Evolutionary conservation across 2,888 invertebrate genomes (phyloP).

Genomic region (Acrobasis suavella): DNA sequence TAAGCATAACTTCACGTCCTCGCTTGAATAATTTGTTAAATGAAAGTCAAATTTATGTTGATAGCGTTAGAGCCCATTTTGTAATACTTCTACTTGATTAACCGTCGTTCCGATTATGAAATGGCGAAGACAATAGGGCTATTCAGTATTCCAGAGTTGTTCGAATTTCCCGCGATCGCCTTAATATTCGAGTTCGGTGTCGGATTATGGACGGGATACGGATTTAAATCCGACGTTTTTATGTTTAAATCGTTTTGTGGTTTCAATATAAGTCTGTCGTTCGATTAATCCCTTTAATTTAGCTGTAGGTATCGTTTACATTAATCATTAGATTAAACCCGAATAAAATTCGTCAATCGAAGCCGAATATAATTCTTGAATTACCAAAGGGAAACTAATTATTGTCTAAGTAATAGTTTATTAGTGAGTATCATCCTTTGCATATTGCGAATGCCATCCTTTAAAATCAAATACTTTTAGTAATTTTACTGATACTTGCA

Average conservation of each 20-base stretch:
- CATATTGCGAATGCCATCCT: no score
- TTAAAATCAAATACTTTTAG: no score
- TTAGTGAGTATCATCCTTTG: no score
- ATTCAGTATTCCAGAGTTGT: conserved; percentile 62
- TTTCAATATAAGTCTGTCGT: not conserved
- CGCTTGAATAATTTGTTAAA: conserved; percentile 25
- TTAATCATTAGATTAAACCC: no score
- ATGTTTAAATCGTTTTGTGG: conserved; percentile 21
- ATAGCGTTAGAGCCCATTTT: conserved; percentile 41
- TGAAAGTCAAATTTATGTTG: conserved; percentile 43
- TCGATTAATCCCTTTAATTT: not conserved
- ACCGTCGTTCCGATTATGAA: conserved; percentile 33
- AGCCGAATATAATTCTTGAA: no score
- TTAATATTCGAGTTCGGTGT: conserved; percentile 64
- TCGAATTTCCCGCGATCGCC: conserved; percentile 62
- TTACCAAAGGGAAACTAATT: no score
- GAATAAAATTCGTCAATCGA: no score
- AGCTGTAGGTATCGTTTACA: not conserved
- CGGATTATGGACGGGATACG: conserved; percentile 45
- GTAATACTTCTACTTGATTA: conserved; percentile 27
- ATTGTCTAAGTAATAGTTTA: no score
- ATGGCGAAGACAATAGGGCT: conserved; percentile 49
- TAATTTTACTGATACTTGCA: no score
- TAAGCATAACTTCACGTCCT: conserved; percentile 52
- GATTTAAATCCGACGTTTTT: conserved; percentile 23